phyloP scores from a whole-genome alignment of 2,797 vertebrate species.

The Thamnophis elegans region DNA sequence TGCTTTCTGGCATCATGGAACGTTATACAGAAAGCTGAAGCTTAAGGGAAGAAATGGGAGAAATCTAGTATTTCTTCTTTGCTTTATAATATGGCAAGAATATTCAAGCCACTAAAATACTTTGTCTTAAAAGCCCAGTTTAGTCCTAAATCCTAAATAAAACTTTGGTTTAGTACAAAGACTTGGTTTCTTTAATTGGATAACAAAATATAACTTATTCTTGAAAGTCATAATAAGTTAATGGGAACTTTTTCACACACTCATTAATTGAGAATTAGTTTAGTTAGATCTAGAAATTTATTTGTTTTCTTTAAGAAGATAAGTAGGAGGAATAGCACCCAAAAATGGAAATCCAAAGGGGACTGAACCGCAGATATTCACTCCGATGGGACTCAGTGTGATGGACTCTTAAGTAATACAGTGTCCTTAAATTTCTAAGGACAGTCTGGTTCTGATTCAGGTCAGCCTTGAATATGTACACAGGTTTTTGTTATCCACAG shows the following conservation, averaged over 20 bases:
- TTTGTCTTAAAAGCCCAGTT: not conserved
- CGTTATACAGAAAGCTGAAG: too few species aligned
- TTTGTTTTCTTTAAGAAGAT: not conserved
- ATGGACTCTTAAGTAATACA: not conserved
- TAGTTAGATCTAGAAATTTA: not conserved
- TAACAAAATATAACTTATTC: not conserved
- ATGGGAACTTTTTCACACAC: not conserved
- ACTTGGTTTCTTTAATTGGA: not conserved
- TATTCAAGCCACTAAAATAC: not conserved
- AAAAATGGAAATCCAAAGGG: not conserved
- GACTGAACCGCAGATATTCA: not conserved
- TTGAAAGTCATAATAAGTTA: not conserved
- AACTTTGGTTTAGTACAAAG: not conserved
- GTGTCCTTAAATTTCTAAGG: not conserved
- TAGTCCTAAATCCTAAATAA: not conserved
- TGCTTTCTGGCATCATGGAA: not conserved
- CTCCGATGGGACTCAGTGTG: not conserved
- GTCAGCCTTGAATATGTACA: not conserved
- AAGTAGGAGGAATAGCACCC: not conserved
- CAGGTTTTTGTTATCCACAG: not conserved
- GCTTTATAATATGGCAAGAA: not conserved
- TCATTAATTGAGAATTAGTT: not conserved
- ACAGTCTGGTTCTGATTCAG: not conserved
- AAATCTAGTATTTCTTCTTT: not conserved
- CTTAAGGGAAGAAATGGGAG: not conserved